Evolutionary conservation across 2,888 invertebrate species (phyloP), one percentile per base, ranked within the genome.

Genomic region (Eulithis prunata): DNA sequence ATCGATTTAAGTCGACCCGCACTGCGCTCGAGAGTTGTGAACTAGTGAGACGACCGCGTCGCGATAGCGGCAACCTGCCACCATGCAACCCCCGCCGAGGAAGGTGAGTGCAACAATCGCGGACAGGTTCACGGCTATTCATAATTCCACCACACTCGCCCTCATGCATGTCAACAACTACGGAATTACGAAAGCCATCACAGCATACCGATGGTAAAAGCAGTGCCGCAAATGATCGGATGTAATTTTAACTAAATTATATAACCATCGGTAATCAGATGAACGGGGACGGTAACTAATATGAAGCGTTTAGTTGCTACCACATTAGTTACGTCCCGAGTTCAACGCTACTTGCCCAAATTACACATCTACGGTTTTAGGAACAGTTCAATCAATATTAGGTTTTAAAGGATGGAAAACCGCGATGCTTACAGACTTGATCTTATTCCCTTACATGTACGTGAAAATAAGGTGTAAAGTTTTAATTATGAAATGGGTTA

Each of bases 21-120:
- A 73, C 55, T 64, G 70, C 73, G 60, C 69, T 60, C 70, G 62
- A 54, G 43, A 69, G 65, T 64, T 57, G 62, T 62, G 52, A 52
- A 64, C 43, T 47, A 76, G 74, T 74, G 71, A 72, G 75, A 69
- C 80, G 79, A 71, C 72, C 76, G 75, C 74, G 71, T 63, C 64
- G 63, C 75, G 64, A 61, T 64, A 53, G 60, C 66, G 69, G 67
- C 68, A 63, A 61, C 69, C 63, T 60, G 64, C 72, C 87, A 89
- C 82, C 93, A 97, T 97, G 97, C 97, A 97, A 95, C 97, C 97
- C 83, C 97, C 97, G 83, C 97, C 97, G 86, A 96, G 97, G 92
- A 97, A 97, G 96, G 97, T 97, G 94, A 95, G 94, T 86, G 54
- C 57, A 71, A 52, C 67, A 21, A 52, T 13, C 56, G 43, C 52